Conservation (phyloP, 2,113 vertebrate genomes). For the Octodon degus region DNA sequence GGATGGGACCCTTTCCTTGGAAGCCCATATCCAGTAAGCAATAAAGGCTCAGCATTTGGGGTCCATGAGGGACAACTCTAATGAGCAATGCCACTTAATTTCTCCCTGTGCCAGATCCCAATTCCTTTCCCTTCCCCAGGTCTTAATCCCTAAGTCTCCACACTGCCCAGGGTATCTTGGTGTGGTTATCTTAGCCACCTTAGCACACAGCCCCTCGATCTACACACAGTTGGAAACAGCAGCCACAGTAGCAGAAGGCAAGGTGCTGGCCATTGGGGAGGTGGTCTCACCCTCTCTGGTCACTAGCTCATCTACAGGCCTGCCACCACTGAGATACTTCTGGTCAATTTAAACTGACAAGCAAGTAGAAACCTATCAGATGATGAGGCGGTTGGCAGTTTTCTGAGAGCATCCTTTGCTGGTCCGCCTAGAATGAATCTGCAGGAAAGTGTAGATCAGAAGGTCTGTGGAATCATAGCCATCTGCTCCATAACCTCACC, state of each 20-base stretch:
- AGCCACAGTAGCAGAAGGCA: not conserved
- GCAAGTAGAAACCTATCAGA: not conserved
- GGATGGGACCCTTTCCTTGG: not conserved
- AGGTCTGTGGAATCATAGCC: not conserved
- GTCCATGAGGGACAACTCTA: not conserved
- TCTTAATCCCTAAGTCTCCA: not conserved
- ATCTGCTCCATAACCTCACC: not conserved
- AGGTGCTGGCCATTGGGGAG: accelerated
- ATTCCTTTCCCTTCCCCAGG: not conserved
- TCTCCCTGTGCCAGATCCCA: not conserved
- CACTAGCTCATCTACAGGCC: not conserved
- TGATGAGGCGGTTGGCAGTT: not conserved
- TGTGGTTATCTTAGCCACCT: not conserved
- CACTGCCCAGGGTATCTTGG: not conserved
- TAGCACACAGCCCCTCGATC: not conserved
- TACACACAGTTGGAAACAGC: not conserved
- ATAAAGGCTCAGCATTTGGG: not conserved
- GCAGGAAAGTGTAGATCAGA: not conserved
- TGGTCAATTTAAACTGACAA: not conserved
- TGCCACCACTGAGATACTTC: not conserved
- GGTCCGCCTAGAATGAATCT: not conserved
- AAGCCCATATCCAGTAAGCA: not conserved
- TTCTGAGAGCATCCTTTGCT: not conserved
- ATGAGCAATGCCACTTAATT: not conserved
- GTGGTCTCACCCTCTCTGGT: not conserved